Conservation (phyloP, 1,140 invertebrate species). For the Stegodyphus mimosarum region DNA sequence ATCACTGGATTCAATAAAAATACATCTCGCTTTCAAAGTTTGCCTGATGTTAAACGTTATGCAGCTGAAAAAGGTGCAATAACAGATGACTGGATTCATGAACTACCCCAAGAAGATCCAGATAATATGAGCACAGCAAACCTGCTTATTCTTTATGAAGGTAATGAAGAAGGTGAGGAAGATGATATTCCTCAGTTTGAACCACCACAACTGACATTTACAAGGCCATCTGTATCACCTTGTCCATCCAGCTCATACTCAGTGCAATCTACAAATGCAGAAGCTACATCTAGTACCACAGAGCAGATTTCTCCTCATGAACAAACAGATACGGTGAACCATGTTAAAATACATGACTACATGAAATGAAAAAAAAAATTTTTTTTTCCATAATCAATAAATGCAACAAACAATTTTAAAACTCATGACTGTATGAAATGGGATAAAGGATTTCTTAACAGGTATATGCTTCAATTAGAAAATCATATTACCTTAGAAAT, state of each 20-base stretch:
- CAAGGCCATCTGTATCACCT: conserved; percentile 19
- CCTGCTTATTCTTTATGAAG: conserved; percentile 14
- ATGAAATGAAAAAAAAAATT: too few species aligned
- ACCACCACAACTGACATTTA: conserved; percentile 25
- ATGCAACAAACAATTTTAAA: too few species aligned
- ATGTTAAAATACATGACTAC: too few species aligned
- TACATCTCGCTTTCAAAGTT: conserved; percentile 21
- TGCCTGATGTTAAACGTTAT: conserved; percentile 39
- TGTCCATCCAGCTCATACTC: background rate
- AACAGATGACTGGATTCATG: background rate
- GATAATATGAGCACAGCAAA: conserved; percentile 51
- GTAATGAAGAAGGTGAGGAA: conserved; percentile 3
- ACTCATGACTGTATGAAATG: too few species aligned
- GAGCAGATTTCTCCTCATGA: too few species aligned
- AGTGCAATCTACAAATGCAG: too few species aligned
- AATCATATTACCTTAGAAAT: too few species aligned
- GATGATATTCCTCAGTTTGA: background rate
- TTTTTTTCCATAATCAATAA: too few species aligned
- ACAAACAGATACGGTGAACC: too few species aligned
- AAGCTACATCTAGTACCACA: too few species aligned
- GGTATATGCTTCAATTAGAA: too few species aligned
- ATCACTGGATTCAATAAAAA: background rate
- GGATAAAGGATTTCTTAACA: too few species aligned
- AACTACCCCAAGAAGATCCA: conserved; percentile 12
- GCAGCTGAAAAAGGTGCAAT: conserved; percentile 21